Conservation (phyloP, 2,113 vertebrate species). For the Climacteris rufus region DNA sequence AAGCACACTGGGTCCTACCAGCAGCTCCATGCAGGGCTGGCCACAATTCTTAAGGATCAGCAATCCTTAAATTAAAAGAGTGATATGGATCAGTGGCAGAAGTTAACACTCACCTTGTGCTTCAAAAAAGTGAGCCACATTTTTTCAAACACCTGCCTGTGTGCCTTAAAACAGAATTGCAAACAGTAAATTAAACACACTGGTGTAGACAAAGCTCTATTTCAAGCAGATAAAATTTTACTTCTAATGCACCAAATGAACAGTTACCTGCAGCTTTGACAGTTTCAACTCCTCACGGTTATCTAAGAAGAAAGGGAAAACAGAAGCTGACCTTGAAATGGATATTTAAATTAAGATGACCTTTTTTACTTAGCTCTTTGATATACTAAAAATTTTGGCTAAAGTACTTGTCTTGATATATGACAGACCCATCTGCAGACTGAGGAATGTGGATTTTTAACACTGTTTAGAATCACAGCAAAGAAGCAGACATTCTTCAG, state of each 20-base stretch:
- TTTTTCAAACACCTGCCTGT: constrained; percentile 82
- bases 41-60: neutral
- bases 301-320: constrained; percentile 34
- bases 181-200: neutral
- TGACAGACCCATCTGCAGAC: neutral
- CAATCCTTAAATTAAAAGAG: neutral
- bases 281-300: constrained; percentile 84
- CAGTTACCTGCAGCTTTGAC: constrained; percentile 80
- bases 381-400: neutral
- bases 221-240: neutral
- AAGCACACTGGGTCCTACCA: neutral
- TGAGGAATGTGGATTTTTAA: neutral
- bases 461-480: neutral
- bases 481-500: neutral
- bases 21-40: neutral
- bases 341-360: neutral
- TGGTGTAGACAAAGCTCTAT: neutral
- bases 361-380: neutral
- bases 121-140: constrained; percentile 94
- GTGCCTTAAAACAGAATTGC: constrained; percentile 76
- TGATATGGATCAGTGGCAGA: neutral
- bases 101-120: constrained; percentile 76
- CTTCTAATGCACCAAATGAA: neutral
- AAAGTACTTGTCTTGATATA: neutral
- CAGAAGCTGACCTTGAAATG: neutral